phyloP scores from a whole-genome alignment of 2,113 vertebrate genomes.

The Platycercus adscitus region DNA sequence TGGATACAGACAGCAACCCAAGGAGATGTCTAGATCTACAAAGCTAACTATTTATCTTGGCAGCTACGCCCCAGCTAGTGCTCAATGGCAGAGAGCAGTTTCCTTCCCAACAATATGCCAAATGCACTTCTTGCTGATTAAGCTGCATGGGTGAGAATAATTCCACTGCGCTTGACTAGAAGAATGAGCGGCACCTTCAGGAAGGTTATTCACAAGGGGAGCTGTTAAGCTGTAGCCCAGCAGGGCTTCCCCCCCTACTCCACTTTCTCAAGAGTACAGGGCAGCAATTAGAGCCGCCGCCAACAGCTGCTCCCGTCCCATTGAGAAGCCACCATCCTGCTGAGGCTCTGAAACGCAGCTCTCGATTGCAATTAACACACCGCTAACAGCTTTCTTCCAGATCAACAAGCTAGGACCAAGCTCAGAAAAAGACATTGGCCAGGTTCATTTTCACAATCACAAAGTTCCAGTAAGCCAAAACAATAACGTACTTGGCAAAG shows the following conservation, averaged over 20 bases:
- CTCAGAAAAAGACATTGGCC: background rate
- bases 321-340: slow-evolving; percentile 34
- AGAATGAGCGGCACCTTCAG: slow-evolving; percentile 30
- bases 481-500: background rate
- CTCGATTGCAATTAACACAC: slow-evolving; percentile 27
- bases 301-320: slow-evolving; percentile 24
- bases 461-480: background rate
- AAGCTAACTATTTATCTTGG: background rate
- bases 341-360: background rate
- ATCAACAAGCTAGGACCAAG: background rate
- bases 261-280: slow-evolving; percentile 15
- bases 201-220: slow-evolving; percentile 27
- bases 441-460: background rate
- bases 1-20: background rate
- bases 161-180: background rate
- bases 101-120: background rate
- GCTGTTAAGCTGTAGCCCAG: slow-evolving; percentile 53
- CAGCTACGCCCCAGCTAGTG: background rate
- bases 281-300: slow-evolving; percentile 40
- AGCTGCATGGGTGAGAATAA: background rate
- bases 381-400: background rate
- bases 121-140: background rate
- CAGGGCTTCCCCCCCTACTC: background rate
- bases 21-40: background rate
- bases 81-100: background rate